These are phyloP conservation scores for Dichetophora obliterata DNA, from an alignment of 2,888 invertebrate genomes.

Conservation along the genomic window DNA sequence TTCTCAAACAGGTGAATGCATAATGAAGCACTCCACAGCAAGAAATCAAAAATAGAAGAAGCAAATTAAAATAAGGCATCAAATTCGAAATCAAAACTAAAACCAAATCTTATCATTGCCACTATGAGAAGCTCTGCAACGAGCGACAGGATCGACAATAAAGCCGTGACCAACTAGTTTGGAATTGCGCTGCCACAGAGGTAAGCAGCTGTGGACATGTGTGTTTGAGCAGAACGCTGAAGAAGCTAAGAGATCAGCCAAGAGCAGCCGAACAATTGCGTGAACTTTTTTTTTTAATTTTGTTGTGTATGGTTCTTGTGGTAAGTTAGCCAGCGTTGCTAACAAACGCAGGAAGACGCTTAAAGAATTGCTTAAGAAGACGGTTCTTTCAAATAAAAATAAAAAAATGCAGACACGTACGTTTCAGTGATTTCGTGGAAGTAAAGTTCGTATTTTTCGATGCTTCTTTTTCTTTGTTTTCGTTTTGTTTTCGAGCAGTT, in stretches of 20 bases:
- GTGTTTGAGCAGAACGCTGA: neutral
- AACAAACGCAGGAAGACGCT: neutral
- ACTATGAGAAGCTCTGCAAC: neutral
- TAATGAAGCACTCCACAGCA: neutral
- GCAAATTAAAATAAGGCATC: neutral
- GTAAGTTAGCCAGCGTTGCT: neutral
- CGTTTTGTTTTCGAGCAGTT: slow-evolving; percentile 59
- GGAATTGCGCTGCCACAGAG: neutral
- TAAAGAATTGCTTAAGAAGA: neutral
- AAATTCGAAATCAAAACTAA: neutral
- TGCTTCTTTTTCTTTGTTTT: slow-evolving; percentile 27
- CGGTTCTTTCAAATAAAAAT: neutral
- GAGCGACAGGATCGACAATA: neutral
- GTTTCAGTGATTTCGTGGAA: slow-evolving; percentile 66
- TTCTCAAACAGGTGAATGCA: too few relatives aligned
- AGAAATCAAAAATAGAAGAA: neutral
- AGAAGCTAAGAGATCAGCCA: neutral
- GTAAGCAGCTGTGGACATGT: neutral
- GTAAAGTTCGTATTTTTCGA: slow-evolving; percentile 33
- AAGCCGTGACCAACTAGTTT: neutral
- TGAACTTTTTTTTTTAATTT: slow-evolving; percentile 39
- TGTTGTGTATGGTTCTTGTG: neutral
- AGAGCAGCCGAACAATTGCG: slow-evolving; percentile 42
- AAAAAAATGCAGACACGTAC: slow-evolving; percentile 34
- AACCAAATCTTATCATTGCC: neutral